These are phyloP conservation scores for Sebastes steindachneri DNA, from an alignment of 2,797 vertebrate genomes.

Conservation along the genomic window DNA sequence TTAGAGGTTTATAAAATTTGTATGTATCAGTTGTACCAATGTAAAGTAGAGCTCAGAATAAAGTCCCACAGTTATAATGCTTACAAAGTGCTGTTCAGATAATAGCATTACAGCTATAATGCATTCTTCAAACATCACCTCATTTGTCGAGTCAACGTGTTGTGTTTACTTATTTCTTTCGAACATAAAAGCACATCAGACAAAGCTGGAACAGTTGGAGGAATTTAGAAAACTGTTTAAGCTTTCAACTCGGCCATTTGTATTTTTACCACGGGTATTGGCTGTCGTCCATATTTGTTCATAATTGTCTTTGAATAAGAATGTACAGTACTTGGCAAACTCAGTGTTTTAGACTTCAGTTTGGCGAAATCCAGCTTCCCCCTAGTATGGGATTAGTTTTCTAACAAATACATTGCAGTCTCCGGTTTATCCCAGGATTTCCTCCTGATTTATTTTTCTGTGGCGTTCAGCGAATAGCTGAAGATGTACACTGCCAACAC, in stretches of 20 bases:
- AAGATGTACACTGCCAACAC: neutral
- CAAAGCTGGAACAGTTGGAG: neutral
- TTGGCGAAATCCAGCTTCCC: slow-evolving; percentile 15
- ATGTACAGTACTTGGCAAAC: slow-evolving; percentile 10
- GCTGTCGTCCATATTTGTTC: neutral
- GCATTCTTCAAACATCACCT: neutral
- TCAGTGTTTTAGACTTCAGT: neutral
- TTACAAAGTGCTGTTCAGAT: neutral
- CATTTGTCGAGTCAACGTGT: neutral
- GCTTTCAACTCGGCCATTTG: neutral
- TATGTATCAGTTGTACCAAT: neutral
- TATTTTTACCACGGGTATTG: slow-evolving; percentile 15
- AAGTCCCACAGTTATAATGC: neutral
- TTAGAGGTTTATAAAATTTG: neutral
- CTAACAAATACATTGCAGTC: neutral
- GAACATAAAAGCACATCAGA: neutral
- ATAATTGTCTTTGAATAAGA: slow-evolving; percentile 19
- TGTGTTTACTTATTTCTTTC: slow-evolving; percentile 1
- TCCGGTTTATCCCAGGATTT: slow-evolving; percentile 16
- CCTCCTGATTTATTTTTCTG: slow-evolving; percentile 14
- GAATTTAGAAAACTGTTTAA: neutral
- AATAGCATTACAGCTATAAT: neutral
- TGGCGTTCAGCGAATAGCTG: neutral
- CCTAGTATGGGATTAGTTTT: slow-evolving; percentile 4
- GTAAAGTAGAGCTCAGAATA: neutral